phyloP scores from a whole-genome alignment of 2,888 invertebrate species.

The Aporophyla lueneburgensis region DNA sequence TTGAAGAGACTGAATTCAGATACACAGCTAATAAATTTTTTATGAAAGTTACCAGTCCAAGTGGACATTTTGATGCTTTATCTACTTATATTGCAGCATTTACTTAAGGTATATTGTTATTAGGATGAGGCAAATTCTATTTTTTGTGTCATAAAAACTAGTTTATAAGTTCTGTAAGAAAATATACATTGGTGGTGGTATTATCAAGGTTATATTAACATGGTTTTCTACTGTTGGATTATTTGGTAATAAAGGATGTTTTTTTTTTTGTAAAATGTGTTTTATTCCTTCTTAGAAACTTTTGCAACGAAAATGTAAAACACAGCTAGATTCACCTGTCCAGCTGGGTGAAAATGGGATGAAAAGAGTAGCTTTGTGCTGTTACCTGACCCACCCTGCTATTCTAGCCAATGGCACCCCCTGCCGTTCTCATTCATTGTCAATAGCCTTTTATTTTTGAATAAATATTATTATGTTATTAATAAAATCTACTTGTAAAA shows the following conservation, averaged over 20 bases:
- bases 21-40: slow-evolving; percentile 7
- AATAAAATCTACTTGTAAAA: no score
- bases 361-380: not conserved
- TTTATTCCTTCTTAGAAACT: not conserved
- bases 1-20: slow-evolving; percentile 14
- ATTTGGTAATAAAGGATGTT: slow-evolving; percentile 36
- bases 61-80: not conserved
- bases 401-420: no score
- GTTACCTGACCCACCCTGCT: no score
- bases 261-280: not conserved
- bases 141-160: not conserved
- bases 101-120: slow-evolving; percentile 13
- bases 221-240: slow-evolving; percentile 17
- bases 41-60: slow-evolving; percentile 27
- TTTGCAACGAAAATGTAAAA: not conserved
- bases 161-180: not conserved
- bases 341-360: not conserved
- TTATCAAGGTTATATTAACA: slow-evolving; percentile 16
- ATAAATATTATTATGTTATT: no score
- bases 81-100: slow-evolving; percentile 21
- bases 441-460: no score
- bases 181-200: slow-evolving; percentile 23
- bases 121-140: slow-evolving; percentile 6
- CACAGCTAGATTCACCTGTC: not conserved
- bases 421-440: no score